Base-by-base conservation (phyloP, 2,113 vertebrate genomes). In the Ailurus styani region DNA sequence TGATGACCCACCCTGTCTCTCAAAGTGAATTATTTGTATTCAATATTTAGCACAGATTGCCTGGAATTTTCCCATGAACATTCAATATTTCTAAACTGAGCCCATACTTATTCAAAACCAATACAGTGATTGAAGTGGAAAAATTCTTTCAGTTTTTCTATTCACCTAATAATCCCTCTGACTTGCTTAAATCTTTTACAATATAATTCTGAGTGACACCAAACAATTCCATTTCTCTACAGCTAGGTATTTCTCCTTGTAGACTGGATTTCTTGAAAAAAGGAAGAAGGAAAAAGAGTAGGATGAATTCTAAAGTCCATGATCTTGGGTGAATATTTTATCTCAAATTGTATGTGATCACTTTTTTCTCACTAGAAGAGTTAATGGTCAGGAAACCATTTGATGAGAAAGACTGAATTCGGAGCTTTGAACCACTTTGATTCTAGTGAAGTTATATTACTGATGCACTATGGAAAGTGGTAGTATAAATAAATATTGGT, bases 21-120 rank as follows among this genome's bases (percentile, higher is more conserved):
- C 57, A 50, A 57, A 96, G 34, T 98, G 86, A 78, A 93, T 87
- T 91, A 91, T 85, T 93, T 90, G 13, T 90, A 66, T 95, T 97
- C 73, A 85, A 60, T 93, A 95, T 72, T 95, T 81, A 72, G 62
- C 62, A 97, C 87, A 93, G 17, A 40, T 84, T 95, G 7, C 45
- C 29, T 72, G 45, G 13, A 70, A 85, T 87, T 96, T 96, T 85
- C 42, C n/a, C 17, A 85, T 18, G 34, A 77, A 78, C 9, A 79
- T 72, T 79, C 21, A 95, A 31, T 96, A 90, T 92, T 93, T 93
- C n/a, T 96, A 70, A 94, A 87, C 10, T 10, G 4, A 95, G 68
- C 2, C 11, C 52, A 75, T 40, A 70, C 55, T 70, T 95, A 60
- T 27, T 95, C 20, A 84, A 72, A 96, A 95, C 87, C 96, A 94